Conservation (phyloP, 2,797 vertebrate species). For the Scolopax bukidnonensis region DNA sequence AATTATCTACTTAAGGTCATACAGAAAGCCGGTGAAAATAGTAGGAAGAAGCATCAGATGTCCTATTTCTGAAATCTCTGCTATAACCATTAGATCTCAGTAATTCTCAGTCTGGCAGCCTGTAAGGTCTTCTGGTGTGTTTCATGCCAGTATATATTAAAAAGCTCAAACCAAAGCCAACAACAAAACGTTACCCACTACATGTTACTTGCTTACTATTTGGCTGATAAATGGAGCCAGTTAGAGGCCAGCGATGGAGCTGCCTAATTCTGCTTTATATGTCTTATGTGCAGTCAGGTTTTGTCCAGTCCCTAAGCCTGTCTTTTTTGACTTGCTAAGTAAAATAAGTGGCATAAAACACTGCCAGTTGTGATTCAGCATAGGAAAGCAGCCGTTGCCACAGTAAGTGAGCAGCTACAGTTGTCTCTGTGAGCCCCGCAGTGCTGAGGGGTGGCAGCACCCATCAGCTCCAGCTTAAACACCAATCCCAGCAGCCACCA, state of each 20-base stretch:
- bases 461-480: neutral
- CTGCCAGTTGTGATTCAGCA: neutral
- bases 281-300: neutral
- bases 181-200: neutral
- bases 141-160: neutral
- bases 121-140: neutral
- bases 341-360: neutral
- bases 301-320: neutral
- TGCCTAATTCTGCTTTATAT: neutral
- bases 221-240: neutral
- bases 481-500: neutral
- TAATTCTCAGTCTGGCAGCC: constrained; percentile 20
- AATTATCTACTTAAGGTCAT: constrained; percentile 35
- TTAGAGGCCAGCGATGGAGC: neutral
- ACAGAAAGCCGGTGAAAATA: constrained; percentile 8
- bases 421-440: accelerated
- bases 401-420: accelerated
- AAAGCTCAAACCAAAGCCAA: constrained; percentile 25
- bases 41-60: constrained; percentile 18
- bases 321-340: neutral
- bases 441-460: neutral
- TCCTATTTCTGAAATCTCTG: constrained; percentile 14
- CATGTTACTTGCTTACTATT: neutral
- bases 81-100: constrained; percentile 37
- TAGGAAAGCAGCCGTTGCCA: neutral